These are phyloP conservation scores for Rhegmatorhina hoffmannsi DNA, from an alignment of 2,113 vertebrate species.

Conservation along the genomic window DNA sequence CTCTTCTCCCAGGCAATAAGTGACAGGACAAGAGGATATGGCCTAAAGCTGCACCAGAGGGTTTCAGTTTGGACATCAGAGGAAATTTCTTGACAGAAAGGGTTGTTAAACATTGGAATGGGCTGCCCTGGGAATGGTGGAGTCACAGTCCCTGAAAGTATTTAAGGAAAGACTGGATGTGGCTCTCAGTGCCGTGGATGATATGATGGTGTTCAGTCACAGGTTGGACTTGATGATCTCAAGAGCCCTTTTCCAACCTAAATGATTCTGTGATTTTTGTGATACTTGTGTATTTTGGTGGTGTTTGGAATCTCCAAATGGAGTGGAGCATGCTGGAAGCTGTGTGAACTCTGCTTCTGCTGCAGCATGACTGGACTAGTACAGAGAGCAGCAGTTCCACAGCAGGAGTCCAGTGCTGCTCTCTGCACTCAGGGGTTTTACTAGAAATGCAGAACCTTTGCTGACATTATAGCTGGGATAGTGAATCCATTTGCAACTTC, in stretches of 20 bases:
- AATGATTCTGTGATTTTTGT: not conserved
- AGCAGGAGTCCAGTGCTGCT: not conserved
- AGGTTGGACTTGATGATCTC: accelerated
- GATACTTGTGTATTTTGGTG: not conserved
- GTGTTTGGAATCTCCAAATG: not conserved
- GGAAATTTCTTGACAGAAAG: not conserved
- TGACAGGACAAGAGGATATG: not conserved
- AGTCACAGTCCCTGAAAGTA: not conserved
- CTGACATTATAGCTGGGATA: not conserved
- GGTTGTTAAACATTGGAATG: not conserved
- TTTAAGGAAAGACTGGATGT: not conserved
- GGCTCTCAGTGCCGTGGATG: not conserved
- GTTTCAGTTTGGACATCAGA: not conserved
- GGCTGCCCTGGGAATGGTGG: not conserved
- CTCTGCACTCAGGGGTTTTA: not conserved
- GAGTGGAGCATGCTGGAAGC: not conserved
- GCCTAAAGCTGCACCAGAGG: not conserved
- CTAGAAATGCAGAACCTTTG: not conserved
- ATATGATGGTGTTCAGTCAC: not conserved
- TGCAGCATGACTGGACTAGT: not conserved
- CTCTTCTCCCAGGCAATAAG: not conserved
- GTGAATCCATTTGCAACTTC: not conserved
- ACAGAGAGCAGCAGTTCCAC: not conserved
- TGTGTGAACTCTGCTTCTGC: not conserved
- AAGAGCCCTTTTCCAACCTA: not conserved